phyloP scores from a whole-genome alignment of 2,888 invertebrate genomes.

The Ramazzottius varieornatus region DNA sequence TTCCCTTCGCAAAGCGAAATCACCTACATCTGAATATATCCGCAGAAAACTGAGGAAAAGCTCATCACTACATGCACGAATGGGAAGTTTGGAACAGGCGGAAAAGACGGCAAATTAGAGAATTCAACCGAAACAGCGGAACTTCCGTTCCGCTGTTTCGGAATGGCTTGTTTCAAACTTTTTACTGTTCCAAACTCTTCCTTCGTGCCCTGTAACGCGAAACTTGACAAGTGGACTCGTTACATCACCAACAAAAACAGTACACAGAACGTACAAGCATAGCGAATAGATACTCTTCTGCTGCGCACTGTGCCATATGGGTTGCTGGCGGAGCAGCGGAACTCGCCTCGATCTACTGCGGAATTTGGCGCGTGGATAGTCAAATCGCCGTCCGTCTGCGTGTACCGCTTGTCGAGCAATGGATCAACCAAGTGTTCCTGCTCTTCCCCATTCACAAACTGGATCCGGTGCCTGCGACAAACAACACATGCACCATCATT shows the following conservation, averaged over 20 bases:
- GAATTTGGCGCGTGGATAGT: constrained; percentile 60
- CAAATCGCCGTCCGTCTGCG: constrained; percentile 65
- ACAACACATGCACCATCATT: too few relatives aligned
- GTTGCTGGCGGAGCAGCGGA: constrained; percentile 74
- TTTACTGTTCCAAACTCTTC: too few relatives aligned
- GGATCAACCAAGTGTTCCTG: constrained; percentile 39
- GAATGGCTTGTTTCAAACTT: too few relatives aligned
- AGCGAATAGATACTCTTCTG: constrained; percentile 57
- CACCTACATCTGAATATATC: background rate
- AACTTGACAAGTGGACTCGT: too few relatives aligned
- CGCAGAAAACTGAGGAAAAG: too few relatives aligned
- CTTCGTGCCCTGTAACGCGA: too few relatives aligned
- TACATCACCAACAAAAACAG: too few relatives aligned
- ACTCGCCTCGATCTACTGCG: constrained; percentile 49
- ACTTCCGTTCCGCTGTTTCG: too few relatives aligned
- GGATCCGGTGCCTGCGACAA: background rate
- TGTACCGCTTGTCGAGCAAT: constrained; percentile 41
- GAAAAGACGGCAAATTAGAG: too few relatives aligned
- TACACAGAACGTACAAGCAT: too few relatives aligned
- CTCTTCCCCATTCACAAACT: background rate
- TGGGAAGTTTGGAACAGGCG: too few relatives aligned
- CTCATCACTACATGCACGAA: too few relatives aligned
- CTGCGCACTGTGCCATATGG: constrained; percentile 62
- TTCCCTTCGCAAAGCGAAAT: background rate
- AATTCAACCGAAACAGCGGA: background rate